A percentile compares a stretch with the other conserved stretches of the same genome.
Evolutionary conservation across 1,140 invertebrate species (phyloP).

Genomic region (Ephestia elutella): DNA sequence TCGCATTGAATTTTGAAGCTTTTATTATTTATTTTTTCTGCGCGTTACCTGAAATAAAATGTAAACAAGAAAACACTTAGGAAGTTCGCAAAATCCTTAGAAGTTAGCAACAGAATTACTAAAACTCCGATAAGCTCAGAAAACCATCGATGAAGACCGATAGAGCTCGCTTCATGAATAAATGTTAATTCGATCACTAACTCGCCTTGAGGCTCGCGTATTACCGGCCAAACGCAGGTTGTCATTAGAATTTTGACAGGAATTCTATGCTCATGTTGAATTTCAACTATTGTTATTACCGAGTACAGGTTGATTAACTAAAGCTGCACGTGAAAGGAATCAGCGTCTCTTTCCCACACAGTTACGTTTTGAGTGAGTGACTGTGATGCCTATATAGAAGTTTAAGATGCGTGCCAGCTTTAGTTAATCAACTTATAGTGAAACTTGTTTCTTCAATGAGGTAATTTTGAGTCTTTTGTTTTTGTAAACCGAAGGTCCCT

Average conservation of each 20-base stretch:
- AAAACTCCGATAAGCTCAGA: not conserved
- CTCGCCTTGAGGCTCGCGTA: not conserved
- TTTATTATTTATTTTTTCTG: too few relatives aligned
- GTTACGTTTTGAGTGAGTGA: too few relatives aligned
- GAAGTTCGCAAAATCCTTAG: not conserved
- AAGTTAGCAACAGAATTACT: not conserved
- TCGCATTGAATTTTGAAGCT: too few relatives aligned
- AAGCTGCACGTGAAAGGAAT: too few relatives aligned
- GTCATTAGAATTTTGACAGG: not conserved
- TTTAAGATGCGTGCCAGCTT: too few relatives aligned
- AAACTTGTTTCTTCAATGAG: too few relatives aligned
- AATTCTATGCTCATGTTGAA: not conserved
- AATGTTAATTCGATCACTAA: slow-evolving; percentile 7
- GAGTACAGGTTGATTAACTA: too few relatives aligned
- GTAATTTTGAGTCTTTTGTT: too few relatives aligned
- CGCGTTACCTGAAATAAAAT: not conserved
- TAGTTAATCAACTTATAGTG: too few relatives aligned
- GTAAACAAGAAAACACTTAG: not conserved
- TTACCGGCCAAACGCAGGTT: not conserved
- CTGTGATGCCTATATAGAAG: too few relatives aligned
- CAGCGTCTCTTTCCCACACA: too few relatives aligned
- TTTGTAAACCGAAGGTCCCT: too few relatives aligned
- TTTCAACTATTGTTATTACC: not conserved
- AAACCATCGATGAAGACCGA: slow-evolving; percentile 1
- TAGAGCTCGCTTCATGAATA: slow-evolving; percentile 2